These are phyloP conservation scores for Epinotia nisella DNA, from an alignment of 2,888 invertebrate species.

Conservation along the genomic window DNA sequence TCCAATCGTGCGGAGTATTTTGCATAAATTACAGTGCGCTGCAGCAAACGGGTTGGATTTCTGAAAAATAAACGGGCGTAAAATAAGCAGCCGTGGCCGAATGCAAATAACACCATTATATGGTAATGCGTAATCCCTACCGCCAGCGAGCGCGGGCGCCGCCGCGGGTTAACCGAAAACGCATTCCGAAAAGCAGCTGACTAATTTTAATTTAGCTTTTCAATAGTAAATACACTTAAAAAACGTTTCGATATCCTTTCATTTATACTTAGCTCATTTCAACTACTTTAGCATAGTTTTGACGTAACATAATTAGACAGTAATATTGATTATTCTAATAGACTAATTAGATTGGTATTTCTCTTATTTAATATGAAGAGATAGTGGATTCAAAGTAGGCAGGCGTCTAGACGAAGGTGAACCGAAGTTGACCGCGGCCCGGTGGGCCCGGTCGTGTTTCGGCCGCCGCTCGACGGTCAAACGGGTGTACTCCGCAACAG, in stretches of 20 bases:
- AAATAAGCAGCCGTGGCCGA: constrained; percentile 71
- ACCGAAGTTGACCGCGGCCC: constrained; percentile 59
- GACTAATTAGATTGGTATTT: constrained; percentile 22
- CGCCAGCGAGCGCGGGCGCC: constrained; percentile 61
- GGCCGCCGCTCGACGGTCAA: constrained; percentile 63
- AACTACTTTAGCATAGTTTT: not conserved
- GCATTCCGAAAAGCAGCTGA: constrained; percentile 63
- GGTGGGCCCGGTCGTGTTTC: constrained; percentile 61
- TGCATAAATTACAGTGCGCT: constrained; percentile 75
- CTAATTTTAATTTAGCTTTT: constrained; percentile 56
- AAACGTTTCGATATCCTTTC: not conserved
- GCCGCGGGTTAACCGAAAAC: constrained; percentile 65
- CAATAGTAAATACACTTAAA: not conserved
- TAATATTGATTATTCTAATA: constrained; percentile 16
- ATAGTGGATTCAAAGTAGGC: constrained; percentile 59
- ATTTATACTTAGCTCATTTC: not conserved
- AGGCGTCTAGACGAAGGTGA: constrained; percentile 65
- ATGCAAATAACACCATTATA: constrained; percentile 82
- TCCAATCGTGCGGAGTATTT: constrained; percentile 77
- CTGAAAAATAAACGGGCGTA: constrained; percentile 77
- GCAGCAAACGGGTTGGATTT: constrained; percentile 72
- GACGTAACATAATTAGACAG: not conserved
- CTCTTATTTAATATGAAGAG: constrained; percentile 48
- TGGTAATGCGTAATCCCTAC: constrained; percentile 80
- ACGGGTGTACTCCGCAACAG: constrained; percentile 57